Evolutionary conservation across 2,797 vertebrate species (phyloP), one percentile per base, ranked within the genome.

Genomic region (Morus bassanus): DNA sequence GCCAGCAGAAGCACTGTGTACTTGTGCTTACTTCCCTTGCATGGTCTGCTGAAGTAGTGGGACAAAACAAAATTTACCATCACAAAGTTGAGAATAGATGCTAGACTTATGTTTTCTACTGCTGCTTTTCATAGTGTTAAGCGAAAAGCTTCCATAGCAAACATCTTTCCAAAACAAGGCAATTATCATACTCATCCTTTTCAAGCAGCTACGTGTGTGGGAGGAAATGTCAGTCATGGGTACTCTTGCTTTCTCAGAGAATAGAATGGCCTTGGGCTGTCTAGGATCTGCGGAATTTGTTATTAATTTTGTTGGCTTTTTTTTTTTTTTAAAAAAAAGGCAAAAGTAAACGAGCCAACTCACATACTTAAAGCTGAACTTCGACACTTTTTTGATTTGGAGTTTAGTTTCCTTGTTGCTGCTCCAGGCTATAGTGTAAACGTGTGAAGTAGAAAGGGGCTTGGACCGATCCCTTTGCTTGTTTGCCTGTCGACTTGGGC

Each of bases 101-200:
- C 37, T 70, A 51, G 54, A 18, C 65, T 64, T 74, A 4, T 5
- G 12, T 81, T 76, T 93, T 70, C 43, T 64, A 2, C 69, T 28
- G 15, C 18, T 88, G 13, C 31, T 69, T 84, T 59, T 81, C 1
- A 0, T 35, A 28, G 45, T 4, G 11, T 79, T 91, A 63, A 89
- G 59, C 4, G 1, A 79, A 86, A 89, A 91, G 53, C 59, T 86
- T 79, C 74, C 43, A 10, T 30, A 48, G 63, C 70, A 95, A 88
- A 64, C 67, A 64, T 33, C 60, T 65, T 91, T 68, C 51, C 84
- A 59, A 95, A 96, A 89, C 87, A 88, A 89, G 64, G 30, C 84
- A 89, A 94, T 94, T 95, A 83, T 19, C 61, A 8, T 54, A 37
- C 48, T 83, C 60, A 88, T 77, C 45, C 72, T 83, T 91, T 86